A percentile compares a stretch with the other conserved stretches of the same genome.
phyloP scores from a whole-genome alignment of 2,888 invertebrate species.

The Protodeltote pygarga region DNA sequence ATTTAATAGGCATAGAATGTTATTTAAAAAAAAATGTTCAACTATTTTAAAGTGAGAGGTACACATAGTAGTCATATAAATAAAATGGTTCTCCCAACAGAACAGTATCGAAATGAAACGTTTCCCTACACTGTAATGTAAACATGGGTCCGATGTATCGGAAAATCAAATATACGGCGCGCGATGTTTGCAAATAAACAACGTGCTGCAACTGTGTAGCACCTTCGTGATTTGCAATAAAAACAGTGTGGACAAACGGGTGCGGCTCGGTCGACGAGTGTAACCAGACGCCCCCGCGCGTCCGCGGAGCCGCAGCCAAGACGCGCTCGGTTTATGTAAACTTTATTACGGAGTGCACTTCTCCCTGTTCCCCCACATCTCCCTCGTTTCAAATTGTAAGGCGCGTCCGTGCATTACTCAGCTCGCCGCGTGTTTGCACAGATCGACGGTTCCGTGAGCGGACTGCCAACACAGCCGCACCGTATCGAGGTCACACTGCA shows the following conservation, averaged over 20 bases:
- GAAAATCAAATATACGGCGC: constrained; percentile 70
- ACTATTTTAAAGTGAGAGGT: neutral
- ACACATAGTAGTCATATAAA: constrained; percentile 12
- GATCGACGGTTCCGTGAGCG: constrained; percentile 78
- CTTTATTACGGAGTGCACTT: constrained; percentile 81
- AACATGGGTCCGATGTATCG: constrained; percentile 70
- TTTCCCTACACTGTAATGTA: constrained; percentile 67
- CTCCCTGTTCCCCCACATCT: constrained; percentile 48
- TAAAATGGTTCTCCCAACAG: constrained; percentile 32
- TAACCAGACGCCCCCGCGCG: constrained; percentile 67
- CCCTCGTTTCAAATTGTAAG: constrained; percentile 73
- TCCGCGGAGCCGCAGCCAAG: constrained; percentile 65
- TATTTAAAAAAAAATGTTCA: too few relatives aligned
- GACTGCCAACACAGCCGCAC: constrained; percentile 64
- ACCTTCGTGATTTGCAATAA: constrained; percentile 79
- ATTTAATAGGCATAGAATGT: too few relatives aligned
- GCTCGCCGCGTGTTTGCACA: constrained; percentile 81
- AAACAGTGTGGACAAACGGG: constrained; percentile 75
- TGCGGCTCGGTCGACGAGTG: constrained; percentile 64
- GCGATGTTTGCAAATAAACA: constrained; percentile 78
- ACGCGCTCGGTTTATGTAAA: constrained; percentile 80
- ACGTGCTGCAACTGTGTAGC: constrained; percentile 75
- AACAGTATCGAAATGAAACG: constrained; percentile 46
- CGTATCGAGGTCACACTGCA: constrained; percentile 77
- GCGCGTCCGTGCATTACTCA: constrained; percentile 81